Percentiles rank a stretch among this genome's conserved stretches.
phyloP scores from a whole-genome alignment of 1,140 invertebrate genomes.

The Drosophila simulans region DNA sequence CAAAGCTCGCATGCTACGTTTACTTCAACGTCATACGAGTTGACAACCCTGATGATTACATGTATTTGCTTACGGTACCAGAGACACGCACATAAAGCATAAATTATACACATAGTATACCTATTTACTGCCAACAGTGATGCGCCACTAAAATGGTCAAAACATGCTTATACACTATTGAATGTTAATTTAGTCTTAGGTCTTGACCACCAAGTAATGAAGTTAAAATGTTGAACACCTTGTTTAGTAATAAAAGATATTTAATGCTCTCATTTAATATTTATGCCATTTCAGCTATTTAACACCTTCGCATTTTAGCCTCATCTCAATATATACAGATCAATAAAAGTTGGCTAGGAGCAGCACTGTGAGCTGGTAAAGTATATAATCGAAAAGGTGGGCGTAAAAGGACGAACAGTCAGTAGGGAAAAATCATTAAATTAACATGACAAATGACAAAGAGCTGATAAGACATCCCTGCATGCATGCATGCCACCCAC shows the following conservation, averaged over 20 bases:
- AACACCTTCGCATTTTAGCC: no score
- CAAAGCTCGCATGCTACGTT: neutral
- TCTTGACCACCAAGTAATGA: no score
- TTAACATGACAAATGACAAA: constrained; percentile 78
- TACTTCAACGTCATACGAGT: neutral
- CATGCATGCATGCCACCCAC: constrained; percentile 52
- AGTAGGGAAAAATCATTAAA: constrained; percentile 66
- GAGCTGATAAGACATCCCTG: constrained; percentile 61
- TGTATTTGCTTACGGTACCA: neutral
- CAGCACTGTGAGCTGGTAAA: constrained; percentile 28
- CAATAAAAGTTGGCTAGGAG: no score
- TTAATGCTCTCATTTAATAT: no score
- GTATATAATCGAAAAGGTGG: constrained; percentile 33
- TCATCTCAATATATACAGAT: no score
- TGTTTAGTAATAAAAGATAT: no score
- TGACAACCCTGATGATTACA: constrained; percentile 8
- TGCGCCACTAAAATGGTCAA: neutral
- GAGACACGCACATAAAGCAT: constrained; percentile 40
- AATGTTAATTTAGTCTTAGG: no score
- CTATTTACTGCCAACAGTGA: constrained; percentile 9
- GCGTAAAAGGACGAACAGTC: constrained; percentile 1
- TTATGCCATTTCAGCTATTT: neutral
- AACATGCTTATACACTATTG: neutral
- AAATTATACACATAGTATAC: constrained; percentile 37
- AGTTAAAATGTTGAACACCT: no score